A percentile compares a stretch with the other conserved stretches of the same genome.
phyloP scores from a whole-genome alignment of 2,113 vertebrate species.

The Ammodytes marinus region DNA sequence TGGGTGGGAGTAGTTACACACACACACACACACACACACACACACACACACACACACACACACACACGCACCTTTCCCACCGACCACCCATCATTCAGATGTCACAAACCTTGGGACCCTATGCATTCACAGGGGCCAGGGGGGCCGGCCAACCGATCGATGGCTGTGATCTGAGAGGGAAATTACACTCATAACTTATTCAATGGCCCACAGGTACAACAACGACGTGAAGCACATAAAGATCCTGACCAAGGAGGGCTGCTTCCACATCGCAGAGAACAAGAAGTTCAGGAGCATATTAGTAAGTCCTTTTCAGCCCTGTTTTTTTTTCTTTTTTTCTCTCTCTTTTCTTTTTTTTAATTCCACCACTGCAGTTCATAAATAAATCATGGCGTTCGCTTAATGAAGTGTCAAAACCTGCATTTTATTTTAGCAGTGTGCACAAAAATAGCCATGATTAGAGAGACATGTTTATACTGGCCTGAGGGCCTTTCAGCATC shows the following conservation, averaged over 20 bases:
- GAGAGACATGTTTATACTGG: slow-evolving; percentile 52
- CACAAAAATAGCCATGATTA: slow-evolving; percentile 68
- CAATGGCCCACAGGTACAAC: slow-evolving; percentile 96
- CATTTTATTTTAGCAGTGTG: slow-evolving; percentile 66
- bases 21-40: slow-evolving; percentile 28
- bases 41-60: slow-evolving; percentile 28
- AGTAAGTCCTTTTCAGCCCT: slow-evolving; percentile 84
- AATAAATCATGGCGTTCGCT: slow-evolving; percentile 66
- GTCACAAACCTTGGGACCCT: slow-evolving; percentile 84
- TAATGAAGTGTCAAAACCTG: slow-evolving; percentile 74
- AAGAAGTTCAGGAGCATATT: slow-evolving; percentile 98
- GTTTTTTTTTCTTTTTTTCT: slow-evolving; percentile 36
- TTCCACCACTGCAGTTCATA: slow-evolving; percentile 68
- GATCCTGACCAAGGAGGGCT: slow-evolving; percentile 96
- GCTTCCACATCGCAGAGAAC: slow-evolving; percentile 98
- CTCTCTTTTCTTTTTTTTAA: slow-evolving; percentile 38
- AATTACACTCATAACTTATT: slow-evolving; percentile 96
- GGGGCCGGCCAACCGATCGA: slow-evolving; percentile 88
- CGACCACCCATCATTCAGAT: slow-evolving; percentile 82
- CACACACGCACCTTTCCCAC: slow-evolving; percentile 32
- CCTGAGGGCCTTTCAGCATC: slow-evolving; percentile 37
- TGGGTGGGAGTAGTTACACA: slow-evolving; percentile 1
- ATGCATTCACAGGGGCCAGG: slow-evolving; percentile 80
- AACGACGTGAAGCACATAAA: slow-evolving; percentile 99
- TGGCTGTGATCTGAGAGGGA: slow-evolving; percentile 90